Evolutionary conservation across 2,113 vertebrate species (phyloP).

Genomic region (Poeciliopsis occidentalis): DNA sequence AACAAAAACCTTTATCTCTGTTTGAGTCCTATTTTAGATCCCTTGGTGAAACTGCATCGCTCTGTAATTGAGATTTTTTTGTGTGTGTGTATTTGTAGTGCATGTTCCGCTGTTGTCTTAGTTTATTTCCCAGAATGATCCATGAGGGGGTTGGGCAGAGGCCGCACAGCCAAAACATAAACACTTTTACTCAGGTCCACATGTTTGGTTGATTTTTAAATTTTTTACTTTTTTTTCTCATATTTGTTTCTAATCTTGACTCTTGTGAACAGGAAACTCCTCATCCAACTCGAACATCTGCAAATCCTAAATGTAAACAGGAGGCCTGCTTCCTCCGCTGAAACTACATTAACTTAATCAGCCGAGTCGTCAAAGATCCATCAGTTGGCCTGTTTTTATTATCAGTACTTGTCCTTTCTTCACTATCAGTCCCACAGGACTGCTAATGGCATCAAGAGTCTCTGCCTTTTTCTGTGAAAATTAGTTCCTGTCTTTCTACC

Average conservation of each 20-base stretch:
- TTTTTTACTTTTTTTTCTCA: neutral
- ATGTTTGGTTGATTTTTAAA: conserved; percentile 1
- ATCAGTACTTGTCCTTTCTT: conserved; percentile 43
- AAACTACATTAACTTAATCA: conserved; percentile 3
- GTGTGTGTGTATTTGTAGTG: neutral
- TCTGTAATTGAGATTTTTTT: neutral
- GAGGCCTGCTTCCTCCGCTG: conserved; percentile 10
- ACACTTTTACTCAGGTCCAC: neutral
- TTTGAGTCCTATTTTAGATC: neutral
- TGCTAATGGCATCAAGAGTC: conserved; percentile 25
- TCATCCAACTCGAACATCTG: neutral
- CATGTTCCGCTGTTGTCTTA: neutral
- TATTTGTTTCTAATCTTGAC: conserved; percentile 1
- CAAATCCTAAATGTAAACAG: neutral
- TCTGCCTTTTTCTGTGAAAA: conserved; percentile 18
- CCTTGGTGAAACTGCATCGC: neutral
- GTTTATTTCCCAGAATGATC: conserved; percentile 10
- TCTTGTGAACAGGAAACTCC: neutral
- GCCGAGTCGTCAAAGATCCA: conserved; percentile 5
- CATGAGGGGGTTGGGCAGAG: neutral
- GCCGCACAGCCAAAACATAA: neutral
- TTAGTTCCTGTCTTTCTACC: conserved; percentile 31
- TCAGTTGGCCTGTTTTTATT: conserved; percentile 16
- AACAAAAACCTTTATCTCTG: too few species aligned
- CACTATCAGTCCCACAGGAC: conserved; percentile 22